Conservation (phyloP, 1,140 invertebrate genomes). For the Nautilus pompilius region DNA sequence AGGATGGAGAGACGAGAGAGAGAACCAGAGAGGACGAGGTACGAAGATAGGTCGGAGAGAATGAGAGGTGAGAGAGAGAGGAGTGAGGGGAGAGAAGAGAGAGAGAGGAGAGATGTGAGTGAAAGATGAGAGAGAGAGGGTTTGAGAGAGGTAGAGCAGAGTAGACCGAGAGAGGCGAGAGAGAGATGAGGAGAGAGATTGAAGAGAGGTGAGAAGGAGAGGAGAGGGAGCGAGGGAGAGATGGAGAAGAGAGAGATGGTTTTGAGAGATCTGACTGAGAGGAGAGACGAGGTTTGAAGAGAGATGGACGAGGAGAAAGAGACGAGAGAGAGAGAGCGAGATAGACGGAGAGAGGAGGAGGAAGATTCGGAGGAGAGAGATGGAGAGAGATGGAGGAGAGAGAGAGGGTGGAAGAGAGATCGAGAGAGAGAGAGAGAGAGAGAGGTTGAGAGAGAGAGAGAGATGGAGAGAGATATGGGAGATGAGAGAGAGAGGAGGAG, state of each 20-base stretch:
- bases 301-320: not conserved
- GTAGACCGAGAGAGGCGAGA: not conserved
- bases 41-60: not conserved
- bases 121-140: not conserved
- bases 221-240: not conserved
- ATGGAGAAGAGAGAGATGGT: not conserved
- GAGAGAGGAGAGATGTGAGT: not conserved
- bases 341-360: not conserved
- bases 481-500: too few relatives aligned
- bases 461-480: too few relatives aligned
- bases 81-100: not conserved
- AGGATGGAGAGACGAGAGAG: not conserved
- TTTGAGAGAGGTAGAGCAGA: too few relatives aligned
- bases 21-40: too few relatives aligned
- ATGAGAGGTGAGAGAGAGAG: not conserved
- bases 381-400: too few relatives aligned
- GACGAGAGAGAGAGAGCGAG: not conserved
- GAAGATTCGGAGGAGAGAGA: not conserved
- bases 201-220: not conserved
- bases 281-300: not conserved
- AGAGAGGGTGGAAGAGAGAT: too few relatives aligned
- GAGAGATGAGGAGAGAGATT: not conserved
- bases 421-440: too few relatives aligned
- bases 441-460: too few relatives aligned
- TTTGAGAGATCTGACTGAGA: not conserved